Base-by-base conservation (phyloP, 2,113 vertebrate species). In the Pholis gunnellus region DNA sequence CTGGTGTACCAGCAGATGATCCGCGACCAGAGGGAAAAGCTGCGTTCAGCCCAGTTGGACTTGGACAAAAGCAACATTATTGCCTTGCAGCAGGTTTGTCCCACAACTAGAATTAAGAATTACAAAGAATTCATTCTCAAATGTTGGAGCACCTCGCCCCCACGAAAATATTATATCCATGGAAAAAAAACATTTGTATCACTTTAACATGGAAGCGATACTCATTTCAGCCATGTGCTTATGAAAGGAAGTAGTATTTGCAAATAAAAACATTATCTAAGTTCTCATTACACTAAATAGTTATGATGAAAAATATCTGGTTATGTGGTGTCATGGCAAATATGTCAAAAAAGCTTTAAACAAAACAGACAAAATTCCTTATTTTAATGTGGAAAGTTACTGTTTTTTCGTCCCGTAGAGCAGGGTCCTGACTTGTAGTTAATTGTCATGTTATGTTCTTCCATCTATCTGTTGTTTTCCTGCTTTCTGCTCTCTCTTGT, bases 1-100 rank as follows among this genome's bases (percentile, higher is more conserved):
- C 60, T 95, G 50, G 94, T 97, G 27, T 98, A 97, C 93, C 97
- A 98, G 90, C 96, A 98, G 88, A 97, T 96, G 95, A 91, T 99
- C 72, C 92, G 95, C 17, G 96, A 95, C 56, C 89, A 99, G 71
- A 95, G 94, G 81, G 97, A 98, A 36, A 99, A 97, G 88, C 89
- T 99, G 42, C 96, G 96, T 73, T 92, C 96, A 60, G 90, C 94
- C 13, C 96, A 98, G 78, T 89, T 99, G 90, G 97, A 99, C 93
- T 91, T 96, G 78, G 97, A 99, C 88, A 98, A 96, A 92, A 98
- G 94, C 94, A 98, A 92, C 78, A 70, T 99, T 40, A 89, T 98
- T 34, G 94, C 96, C 44, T 94, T 99, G 82, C 98, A 98, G 84
- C 98, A 99, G 98, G 98, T 99, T 9, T 44, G 86, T 75, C 17